These are phyloP conservation scores for Crocodylus rhombifer DNA, from an alignment of 2,797 vertebrate species.

Conservation along the genomic window DNA sequence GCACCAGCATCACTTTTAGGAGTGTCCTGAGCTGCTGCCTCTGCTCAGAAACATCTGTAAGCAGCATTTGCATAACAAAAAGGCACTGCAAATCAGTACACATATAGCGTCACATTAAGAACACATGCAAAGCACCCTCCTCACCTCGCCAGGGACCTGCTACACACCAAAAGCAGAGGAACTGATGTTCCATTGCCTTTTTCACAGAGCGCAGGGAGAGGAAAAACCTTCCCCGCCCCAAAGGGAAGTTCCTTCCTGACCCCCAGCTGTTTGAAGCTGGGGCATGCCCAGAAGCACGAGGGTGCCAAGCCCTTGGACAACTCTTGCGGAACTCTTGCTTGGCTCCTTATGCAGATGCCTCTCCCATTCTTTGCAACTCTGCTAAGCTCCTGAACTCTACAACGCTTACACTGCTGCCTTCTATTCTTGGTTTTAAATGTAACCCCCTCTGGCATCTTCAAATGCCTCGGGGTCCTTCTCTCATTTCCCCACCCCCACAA, in stretches of 20 bases:
- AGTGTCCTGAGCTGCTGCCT: neutral
- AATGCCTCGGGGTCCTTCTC: neutral
- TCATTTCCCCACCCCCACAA: neutral
- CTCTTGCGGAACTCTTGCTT: no score
- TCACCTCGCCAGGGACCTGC: neutral
- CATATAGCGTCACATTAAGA: neutral
- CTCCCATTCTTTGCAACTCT: neutral
- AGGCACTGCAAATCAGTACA: neutral
- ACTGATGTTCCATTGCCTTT: neutral
- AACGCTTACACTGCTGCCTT: neutral
- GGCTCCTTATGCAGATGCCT: no score
- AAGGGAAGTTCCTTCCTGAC: neutral
- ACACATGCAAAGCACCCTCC: conserved; percentile 48
- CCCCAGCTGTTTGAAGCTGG: neutral
- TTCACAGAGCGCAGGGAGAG: no score
- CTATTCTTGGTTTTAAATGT: neutral
- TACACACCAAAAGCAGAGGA: neutral
- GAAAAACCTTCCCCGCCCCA: neutral
- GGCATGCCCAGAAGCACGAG: neutral
- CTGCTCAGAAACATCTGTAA: conserved; percentile 26
- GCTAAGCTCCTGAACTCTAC: neutral
- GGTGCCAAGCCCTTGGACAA: neutral
- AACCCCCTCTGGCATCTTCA: neutral
- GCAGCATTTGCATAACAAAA: conserved; percentile 51
- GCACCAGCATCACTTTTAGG: neutral